phyloP scores from a whole-genome alignment of 2,113 vertebrate species.

The Eleginops maclovinus region DNA sequence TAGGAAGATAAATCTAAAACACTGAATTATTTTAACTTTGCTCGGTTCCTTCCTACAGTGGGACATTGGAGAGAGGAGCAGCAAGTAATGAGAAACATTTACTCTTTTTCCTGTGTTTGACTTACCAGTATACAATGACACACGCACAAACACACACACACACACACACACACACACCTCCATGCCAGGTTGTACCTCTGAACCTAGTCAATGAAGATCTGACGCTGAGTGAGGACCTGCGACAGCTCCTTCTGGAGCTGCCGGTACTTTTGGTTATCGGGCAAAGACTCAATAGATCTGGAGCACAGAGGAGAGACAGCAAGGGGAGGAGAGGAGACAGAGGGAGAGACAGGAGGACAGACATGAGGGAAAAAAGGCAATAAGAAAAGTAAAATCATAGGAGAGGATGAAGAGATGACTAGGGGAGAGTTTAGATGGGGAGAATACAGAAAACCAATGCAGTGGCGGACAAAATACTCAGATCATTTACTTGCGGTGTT shows the following conservation, averaged over 20 bases:
- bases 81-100: neutral
- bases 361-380: constrained; percentile 9
- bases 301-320: constrained; percentile 78
- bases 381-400: neutral
- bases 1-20: neutral
- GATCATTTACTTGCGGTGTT: too few relatives aligned
- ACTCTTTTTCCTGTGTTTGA: neutral
- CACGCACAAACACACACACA: neutral
- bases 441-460: neutral
- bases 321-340: constrained; percentile 30
- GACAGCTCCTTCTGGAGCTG: constrained; percentile 99
- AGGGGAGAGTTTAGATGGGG: neutral
- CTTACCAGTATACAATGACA: constrained; percentile 1
- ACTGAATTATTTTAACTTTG: neutral
- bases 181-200: constrained; percentile 89
- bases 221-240: constrained; percentile 99
- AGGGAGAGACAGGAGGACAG: constrained; percentile 21
- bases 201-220: constrained; percentile 98
- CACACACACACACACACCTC: constrained; percentile 30
- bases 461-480: neutral
- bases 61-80: neutral
- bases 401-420: neutral
- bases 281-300: constrained; percentile 99
- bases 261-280: constrained; percentile 99
- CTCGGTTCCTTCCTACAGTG: neutral